Base-by-base conservation (phyloP, 2,888 invertebrate genomes). In the Nomada flava region DNA sequence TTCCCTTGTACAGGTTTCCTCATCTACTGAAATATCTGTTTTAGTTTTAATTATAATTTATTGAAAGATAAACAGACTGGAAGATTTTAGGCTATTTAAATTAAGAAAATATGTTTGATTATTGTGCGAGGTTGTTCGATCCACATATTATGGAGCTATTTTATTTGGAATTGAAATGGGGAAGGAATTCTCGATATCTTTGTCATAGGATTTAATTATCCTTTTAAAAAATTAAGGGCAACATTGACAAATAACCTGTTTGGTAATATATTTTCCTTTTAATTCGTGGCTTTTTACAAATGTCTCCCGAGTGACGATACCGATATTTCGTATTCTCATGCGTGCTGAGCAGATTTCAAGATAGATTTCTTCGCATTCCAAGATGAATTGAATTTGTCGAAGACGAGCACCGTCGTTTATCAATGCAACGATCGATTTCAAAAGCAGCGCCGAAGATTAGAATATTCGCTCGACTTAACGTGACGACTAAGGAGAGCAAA, bases 391-490 rank as follows among this genome's bases (percentile, higher is more conserved):
- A 73, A 65, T 73, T 65, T 65, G 65, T 73, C 53, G 65, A 44
- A 26, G 9, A n/a, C 47, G 42, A 44, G 65, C 70, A 26, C 44
- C 29, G 55, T 73, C 73, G 65, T 73, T 73, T 73, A 47, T 73
- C 73, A 73, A 55, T 73, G 73, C 55, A 57, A 65, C 73, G 67
- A 73, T 65, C 55, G 65, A 65, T 36, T 29, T 29, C 20, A 65
- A 65, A 47, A 47, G 44, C 23, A 26, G 53, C 52, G 18, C 13
- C n/a, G 44, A 5, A 15, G 55, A 73, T 65, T 73, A 73, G 65
- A 73, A 73, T 73, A 65, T 73, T 65, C 73, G 73, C 15, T 73
- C 65, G 73, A 73, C 65, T 73, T 65, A 73, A 65, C 67, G 20
- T 26, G 47, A 47, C 15, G 13, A n/a, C 29, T 57, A 29, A 15